Evolutionary conservation across 1,140 invertebrate genomes (phyloP).

Genomic region (Nephila pilipes): DNA sequence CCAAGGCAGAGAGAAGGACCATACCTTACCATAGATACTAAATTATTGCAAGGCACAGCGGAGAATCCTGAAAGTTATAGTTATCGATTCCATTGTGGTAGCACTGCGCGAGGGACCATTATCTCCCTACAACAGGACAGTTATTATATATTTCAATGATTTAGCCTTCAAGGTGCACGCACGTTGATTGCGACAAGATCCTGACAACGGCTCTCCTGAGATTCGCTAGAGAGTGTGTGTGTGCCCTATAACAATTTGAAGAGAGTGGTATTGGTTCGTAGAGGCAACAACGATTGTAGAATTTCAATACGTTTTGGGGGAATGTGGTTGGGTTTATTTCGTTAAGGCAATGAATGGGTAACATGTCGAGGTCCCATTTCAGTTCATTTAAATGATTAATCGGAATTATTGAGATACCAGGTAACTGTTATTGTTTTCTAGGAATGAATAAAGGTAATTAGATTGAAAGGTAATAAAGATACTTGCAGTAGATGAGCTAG

Average conservation of each 20-base stretch:
- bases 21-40: constrained; percentile 59
- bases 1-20: not conserved
- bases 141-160: constrained; percentile 75
- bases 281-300: not conserved
- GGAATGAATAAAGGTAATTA: not conserved
- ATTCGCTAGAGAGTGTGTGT: not conserved
- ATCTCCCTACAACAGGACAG: constrained; percentile 68
- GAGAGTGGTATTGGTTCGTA: constrained; percentile 22
- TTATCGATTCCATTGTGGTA: constrained; percentile 60
- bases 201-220: constrained; percentile 46
- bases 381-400: not conserved
- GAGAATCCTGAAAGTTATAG: constrained; percentile 67
- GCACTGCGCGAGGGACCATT: constrained; percentile 36
- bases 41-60: constrained; percentile 57
- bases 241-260: constrained; percentile 54
- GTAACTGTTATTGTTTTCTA: not conserved
- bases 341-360: not conserved
- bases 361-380: not conserved
- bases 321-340: constrained; percentile 11
- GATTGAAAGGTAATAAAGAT: not conserved
- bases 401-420: not conserved
- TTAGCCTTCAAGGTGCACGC: constrained; percentile 68
- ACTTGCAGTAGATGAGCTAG: too few relatives aligned
- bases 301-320: constrained; percentile 20
- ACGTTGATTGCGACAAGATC: constrained; percentile 68